Conservation (phyloP, 1,140 invertebrate species). For the Orussus abietinus region DNA sequence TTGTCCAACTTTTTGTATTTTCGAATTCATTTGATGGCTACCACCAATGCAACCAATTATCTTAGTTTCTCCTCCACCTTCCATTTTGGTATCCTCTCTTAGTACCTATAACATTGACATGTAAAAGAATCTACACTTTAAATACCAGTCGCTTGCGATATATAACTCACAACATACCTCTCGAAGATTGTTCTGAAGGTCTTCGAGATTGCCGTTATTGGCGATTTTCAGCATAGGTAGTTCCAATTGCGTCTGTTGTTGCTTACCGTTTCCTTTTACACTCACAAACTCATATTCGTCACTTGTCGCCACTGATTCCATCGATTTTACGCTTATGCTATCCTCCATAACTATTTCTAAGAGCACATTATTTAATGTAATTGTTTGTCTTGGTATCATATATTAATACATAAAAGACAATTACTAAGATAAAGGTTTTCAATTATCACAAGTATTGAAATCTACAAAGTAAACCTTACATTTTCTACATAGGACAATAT, state of each 20-base stretch:
- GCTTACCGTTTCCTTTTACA: slow-evolving; percentile 43
- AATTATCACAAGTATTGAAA: too few relatives aligned
- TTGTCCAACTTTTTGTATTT: slow-evolving; percentile 45
- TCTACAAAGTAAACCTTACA: too few relatives aligned
- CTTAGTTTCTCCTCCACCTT: slow-evolving; percentile 32
- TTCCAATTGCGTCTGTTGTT: slow-evolving; percentile 43
- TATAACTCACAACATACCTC: slow-evolving; percentile 53
- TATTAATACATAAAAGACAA: too few relatives aligned
- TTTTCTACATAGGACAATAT: too few relatives aligned
- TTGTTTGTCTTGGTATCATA: too few relatives aligned
- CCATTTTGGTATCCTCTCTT: slow-evolving; percentile 51
- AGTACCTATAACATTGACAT: slow-evolving; percentile 31
- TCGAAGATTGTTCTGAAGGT: slow-evolving; percentile 68
- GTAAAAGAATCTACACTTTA: not conserved
- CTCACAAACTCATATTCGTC: slow-evolving; percentile 81
- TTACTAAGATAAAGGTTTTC: too few relatives aligned
- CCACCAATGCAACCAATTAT: slow-evolving; percentile 19
- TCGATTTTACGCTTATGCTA: slow-evolving; percentile 72
- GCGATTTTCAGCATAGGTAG: slow-evolving; percentile 71
- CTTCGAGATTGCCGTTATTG: slow-evolving; percentile 68
- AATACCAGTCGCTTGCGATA: not conserved
- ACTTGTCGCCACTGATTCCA: slow-evolving; percentile 76
- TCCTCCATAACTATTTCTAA: slow-evolving; percentile 70
- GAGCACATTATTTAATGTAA: too few relatives aligned
- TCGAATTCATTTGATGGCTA: slow-evolving; percentile 23